Conservation (phyloP, 2,888 invertebrate species). For the Koerneria pararmatus region DNA sequence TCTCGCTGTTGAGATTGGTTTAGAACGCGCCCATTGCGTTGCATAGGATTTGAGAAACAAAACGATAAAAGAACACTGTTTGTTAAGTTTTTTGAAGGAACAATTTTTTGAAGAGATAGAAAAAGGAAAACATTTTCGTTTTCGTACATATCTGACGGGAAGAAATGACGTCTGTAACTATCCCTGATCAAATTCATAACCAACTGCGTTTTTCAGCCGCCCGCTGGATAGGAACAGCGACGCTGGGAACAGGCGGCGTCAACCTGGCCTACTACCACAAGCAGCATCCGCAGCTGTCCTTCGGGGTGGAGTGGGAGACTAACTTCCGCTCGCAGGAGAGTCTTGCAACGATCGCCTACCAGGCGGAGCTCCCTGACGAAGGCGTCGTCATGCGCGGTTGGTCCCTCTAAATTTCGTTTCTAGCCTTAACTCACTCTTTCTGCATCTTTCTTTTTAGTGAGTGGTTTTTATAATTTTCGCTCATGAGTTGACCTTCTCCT, state of each 20-base stretch:
- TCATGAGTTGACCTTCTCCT: too few species aligned
- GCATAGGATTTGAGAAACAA: too few species aligned
- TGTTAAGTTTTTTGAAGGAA: conserved; percentile 15
- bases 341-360: conserved; percentile 85
- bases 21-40: too few species aligned
- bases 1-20: too few species aligned
- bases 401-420: conserved; percentile 26
- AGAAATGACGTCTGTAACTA: too few species aligned
- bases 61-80: not conserved
- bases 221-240: conserved; percentile 63
- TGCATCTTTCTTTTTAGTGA: too few species aligned
- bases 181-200: too few species aligned
- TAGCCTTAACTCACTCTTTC: too few species aligned
- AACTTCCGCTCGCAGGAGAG: conserved; percentile 68
- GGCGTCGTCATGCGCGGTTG: conserved; percentile 87
- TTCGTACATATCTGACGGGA: too few species aligned
- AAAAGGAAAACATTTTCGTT: too few species aligned
- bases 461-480: too few species aligned
- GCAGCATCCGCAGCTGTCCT: conserved; percentile 70
- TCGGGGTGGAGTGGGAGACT: conserved; percentile 84
- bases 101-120: conserved; percentile 5
- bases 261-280: conserved; percentile 87
- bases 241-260: conserved; percentile 72
- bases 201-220: conserved; percentile 63
- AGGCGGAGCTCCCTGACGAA: conserved; percentile 86